phyloP scores from a whole-genome alignment of 1,140 invertebrate species.

The Drosophila orosa region DNA sequence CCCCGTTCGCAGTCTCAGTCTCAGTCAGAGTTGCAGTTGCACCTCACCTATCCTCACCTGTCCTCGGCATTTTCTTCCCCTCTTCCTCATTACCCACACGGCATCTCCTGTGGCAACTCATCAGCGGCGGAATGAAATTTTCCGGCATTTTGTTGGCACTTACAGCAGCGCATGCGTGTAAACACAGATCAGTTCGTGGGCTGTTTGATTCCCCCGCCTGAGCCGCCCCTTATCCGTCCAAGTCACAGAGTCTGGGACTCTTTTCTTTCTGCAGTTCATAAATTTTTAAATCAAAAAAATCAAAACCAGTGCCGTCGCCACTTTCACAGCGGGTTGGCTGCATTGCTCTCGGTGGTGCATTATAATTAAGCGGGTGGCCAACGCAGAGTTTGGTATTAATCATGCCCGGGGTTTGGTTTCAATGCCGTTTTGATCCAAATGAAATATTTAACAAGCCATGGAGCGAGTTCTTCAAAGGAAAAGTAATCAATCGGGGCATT shows the following conservation, averaged over 20 bases:
- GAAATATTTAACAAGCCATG: neutral
- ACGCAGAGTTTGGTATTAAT: neutral
- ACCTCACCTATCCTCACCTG: neutral
- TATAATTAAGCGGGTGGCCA: constrained; percentile 11
- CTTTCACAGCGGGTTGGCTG: constrained; percentile 53
- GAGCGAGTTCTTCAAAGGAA: neutral
- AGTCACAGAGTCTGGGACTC: neutral
- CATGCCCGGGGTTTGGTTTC: neutral
- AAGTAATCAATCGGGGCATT: neutral
- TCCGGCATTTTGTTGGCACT: constrained; percentile 65
- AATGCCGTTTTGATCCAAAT: neutral
- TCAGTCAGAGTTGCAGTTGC: neutral
- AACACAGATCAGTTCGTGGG: constrained; percentile 40
- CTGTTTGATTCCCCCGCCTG: constrained; percentile 3
- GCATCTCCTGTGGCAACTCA: constrained; percentile 59
- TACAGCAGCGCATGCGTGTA: constrained; percentile 60
- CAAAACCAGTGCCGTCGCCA: constrained; percentile 18
- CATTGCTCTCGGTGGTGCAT: constrained; percentile 9
- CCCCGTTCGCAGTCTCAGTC: constrained; percentile 11
- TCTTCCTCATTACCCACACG: constrained; percentile 23
- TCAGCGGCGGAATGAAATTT: constrained; percentile 50
- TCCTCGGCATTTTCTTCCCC: neutral
- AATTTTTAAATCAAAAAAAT: constrained; percentile 50
- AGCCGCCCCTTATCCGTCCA: neutral
- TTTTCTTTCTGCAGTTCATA: constrained; percentile 36